Evolutionary conservation across 1,140 invertebrate genomes (phyloP), one percentile per base, ranked within the genome.

Genomic region (Centruroides vittatus): DNA sequence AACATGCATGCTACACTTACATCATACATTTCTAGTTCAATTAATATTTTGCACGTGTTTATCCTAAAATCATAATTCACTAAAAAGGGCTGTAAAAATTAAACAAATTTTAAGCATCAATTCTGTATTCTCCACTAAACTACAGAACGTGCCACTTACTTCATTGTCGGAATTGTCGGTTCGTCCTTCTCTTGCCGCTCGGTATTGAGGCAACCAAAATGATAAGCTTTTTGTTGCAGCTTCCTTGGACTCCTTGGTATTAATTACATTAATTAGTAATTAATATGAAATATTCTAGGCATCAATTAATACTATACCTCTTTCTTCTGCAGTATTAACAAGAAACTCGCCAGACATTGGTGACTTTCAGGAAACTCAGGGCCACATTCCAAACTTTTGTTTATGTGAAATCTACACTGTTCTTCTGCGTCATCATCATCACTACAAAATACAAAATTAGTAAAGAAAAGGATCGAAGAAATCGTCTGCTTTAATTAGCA

Each of bases 401-500:
- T 70, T 36, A 76, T 69, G 57, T 65, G 65, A 8, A 65, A 61
- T 64, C 69, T 67, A 67, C 75, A 77, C 47, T 68, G 67, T 10
- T 68, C 65, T 66, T 76, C 75, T 7, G 75, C 74, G 60, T 70
- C 67, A 55, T 71, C 73, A 56, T 72, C 73, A 70, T 70, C 69
- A 68, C 75, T 75, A 64, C 12, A 69, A 67, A 47, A 60, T 61
- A 57, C 47, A 65, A 61, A 51, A 52, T 59, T 57, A 5, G 8
- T 35, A 11, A 50, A 35, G 41, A 56, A 57, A 57, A 36, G 12
- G 35, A n/a, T 51, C 1, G 23, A 57, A 48, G 56, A 52, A 58
- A 63, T 47, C 23, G 2, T 51, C 54, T 49, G 7, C 10, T 7
- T 5, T 55, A 3, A 55, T 55, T 55, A 55, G 23, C 35, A 55